These are phyloP conservation scores for Hyaena hyaena DNA, from an alignment of 2,113 vertebrate species.

Conservation along the genomic window DNA sequence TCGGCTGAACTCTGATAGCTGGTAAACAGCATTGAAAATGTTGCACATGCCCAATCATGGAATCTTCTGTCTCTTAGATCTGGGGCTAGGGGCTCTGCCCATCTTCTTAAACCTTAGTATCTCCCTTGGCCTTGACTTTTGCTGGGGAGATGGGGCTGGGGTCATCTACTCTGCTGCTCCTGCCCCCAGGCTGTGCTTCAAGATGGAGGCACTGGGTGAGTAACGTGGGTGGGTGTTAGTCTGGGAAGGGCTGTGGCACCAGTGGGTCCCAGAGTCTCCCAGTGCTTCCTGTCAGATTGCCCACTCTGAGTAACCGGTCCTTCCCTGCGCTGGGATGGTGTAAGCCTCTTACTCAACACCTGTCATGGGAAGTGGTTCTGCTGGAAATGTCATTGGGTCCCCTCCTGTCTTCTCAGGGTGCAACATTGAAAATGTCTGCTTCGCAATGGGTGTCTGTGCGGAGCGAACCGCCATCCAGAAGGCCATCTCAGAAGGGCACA, in stretches of 20 bases:
- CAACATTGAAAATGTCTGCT: conserved; percentile 94
- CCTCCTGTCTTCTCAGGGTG: conserved; percentile 88
- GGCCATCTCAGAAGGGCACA: conserved; percentile 92
- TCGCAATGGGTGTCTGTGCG: conserved; percentile 91
- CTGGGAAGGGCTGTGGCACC: background rate
- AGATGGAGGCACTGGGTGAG: background rate
- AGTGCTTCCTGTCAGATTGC: background rate
- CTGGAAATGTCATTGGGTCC: background rate
- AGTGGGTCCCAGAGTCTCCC: background rate
- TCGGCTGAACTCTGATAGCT: background rate
- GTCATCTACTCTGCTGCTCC: background rate
- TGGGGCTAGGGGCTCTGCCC: background rate
- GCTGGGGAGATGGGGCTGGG: background rate
- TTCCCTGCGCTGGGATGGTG: background rate
- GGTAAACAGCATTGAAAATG: background rate
- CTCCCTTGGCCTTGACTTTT: background rate
- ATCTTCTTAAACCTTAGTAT: background rate
- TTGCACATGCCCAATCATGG: background rate
- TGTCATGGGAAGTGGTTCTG: background rate
- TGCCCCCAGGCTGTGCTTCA: background rate
- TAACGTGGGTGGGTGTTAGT: background rate
- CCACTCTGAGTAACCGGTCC: background rate
- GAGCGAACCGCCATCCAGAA: conserved; percentile 93
- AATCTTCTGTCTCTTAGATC: background rate
- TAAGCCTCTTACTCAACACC: background rate